Percentiles rank a stretch among this genome's conserved stretches.
Evolutionary conservation across 2,888 invertebrate genomes (phyloP).

Genomic region (Tromatobia lineatoria): DNA sequence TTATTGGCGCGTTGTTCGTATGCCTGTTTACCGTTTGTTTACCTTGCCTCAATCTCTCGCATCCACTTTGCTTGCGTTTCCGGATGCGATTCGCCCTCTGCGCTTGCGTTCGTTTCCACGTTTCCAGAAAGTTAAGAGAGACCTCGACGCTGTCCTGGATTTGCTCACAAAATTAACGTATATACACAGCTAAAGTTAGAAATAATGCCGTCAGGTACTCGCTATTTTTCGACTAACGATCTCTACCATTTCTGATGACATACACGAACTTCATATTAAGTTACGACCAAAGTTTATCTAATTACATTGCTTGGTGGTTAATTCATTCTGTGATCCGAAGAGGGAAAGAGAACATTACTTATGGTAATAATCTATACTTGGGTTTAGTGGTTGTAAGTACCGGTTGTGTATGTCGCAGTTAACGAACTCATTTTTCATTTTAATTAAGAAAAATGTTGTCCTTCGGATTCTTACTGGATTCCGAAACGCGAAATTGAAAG

Average conservation of each 20-base stretch:
- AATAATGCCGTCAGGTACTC: constrained; percentile 24
- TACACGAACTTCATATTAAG: constrained; percentile 34
- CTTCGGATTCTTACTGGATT: background rate
- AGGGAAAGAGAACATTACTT: background rate
- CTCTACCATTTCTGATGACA: constrained; percentile 2
- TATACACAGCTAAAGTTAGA: constrained; percentile 40
- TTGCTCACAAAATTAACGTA: constrained; percentile 51
- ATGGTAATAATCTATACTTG: background rate
- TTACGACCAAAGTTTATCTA: constrained; percentile 46
- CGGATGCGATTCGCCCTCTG: constrained; percentile 30
- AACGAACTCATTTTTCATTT: background rate
- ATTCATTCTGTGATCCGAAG: background rate
- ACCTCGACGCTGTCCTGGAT: constrained; percentile 20
- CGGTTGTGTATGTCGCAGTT: background rate
- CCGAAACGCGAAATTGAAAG: background rate
- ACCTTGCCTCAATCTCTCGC: constrained; percentile 48
- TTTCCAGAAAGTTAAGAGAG: constrained; percentile 50
- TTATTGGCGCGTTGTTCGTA: constrained; percentile 78
- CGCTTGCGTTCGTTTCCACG: constrained; percentile 28
- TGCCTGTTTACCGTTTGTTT: constrained; percentile 62
- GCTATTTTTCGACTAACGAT: constrained; percentile 25
- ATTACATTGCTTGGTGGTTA: constrained; percentile 41
- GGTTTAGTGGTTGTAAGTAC: background rate
- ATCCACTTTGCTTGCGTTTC: constrained; percentile 59
- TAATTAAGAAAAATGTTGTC: background rate